Evolutionary conservation across 2,113 vertebrate genomes (phyloP).

Genomic region (Megaceryle torquata): DNA sequence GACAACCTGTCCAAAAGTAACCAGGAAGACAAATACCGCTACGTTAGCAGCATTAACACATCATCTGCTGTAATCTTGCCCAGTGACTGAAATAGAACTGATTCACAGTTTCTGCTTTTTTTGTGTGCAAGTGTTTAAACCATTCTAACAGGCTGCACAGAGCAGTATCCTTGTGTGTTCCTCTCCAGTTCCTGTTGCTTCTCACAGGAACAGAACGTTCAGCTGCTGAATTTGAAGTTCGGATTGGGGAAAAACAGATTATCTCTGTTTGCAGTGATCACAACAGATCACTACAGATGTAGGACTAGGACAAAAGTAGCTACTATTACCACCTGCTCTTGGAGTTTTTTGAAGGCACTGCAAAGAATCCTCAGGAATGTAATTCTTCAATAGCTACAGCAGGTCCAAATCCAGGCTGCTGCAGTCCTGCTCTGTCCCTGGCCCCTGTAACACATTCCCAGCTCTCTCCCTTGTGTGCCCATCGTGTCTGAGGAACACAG

Average conservation of each 20-base stretch:
- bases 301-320: neutral
- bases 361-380: neutral
- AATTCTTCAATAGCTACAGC: neutral
- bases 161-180: fast-evolving
- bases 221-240: neutral
- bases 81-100: neutral
- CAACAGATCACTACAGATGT: neutral
- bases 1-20: neutral
- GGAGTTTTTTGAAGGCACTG: neutral
- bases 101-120: neutral
- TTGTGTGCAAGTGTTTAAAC: no score
- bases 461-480: neutral
- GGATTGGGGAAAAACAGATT: neutral
- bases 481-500: fast-evolving
- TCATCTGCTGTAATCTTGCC: neutral
- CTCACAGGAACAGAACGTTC: neutral
- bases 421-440: neutral
- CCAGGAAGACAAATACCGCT: neutral
- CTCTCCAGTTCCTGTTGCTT: neutral
- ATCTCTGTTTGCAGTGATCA: neutral
- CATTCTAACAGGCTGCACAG: neutral
- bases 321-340: neutral
- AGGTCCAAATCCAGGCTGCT: neutral
- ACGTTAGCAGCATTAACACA: neutral
- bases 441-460: neutral